Conservation (phyloP, 2,113 vertebrate species). For the Aspidoscelis tigris region DNA sequence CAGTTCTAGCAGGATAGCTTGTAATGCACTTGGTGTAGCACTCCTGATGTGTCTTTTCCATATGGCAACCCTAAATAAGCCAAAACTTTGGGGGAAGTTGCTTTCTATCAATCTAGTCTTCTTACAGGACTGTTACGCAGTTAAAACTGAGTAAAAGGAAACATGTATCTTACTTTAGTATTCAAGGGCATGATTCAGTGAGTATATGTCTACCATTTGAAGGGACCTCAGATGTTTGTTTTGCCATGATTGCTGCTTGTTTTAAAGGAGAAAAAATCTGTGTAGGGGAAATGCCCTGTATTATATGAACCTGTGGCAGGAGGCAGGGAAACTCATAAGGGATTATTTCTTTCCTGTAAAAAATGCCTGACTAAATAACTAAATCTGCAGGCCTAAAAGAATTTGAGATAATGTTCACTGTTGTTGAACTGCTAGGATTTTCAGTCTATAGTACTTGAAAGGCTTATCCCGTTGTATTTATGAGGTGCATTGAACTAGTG, state of each 20-base stretch:
- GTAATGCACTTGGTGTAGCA: background rate
- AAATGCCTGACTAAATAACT: background rate
- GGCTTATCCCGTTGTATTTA: constrained; percentile 44
- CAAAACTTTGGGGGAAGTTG: background rate
- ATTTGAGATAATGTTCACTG: background rate
- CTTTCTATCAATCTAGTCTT: background rate
- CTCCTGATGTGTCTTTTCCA: background rate
- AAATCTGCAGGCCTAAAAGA: background rate
- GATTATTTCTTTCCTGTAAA: background rate
- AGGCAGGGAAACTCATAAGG: constrained; percentile 59
- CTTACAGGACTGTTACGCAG: background rate
- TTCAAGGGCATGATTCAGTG: background rate
- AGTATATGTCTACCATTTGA: background rate
- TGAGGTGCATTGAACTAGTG: constrained; percentile 21
- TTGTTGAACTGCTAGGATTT: constrained; percentile 12
- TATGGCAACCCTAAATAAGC: background rate
- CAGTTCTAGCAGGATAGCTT: background rate
- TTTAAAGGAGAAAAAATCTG: constrained; percentile 64
- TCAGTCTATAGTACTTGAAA: constrained; percentile 4
- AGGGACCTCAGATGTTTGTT: background rate
- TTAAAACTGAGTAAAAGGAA: background rate
- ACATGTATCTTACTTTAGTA: background rate
- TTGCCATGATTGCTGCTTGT: constrained; percentile 23
- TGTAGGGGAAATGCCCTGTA: constrained; percentile 67
- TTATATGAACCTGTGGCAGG: constrained; percentile 42